Percentiles rank a stretch among this genome's conserved stretches.
Conservation (phyloP, 2,113 vertebrate genomes). For the Calypte anna region DNA sequence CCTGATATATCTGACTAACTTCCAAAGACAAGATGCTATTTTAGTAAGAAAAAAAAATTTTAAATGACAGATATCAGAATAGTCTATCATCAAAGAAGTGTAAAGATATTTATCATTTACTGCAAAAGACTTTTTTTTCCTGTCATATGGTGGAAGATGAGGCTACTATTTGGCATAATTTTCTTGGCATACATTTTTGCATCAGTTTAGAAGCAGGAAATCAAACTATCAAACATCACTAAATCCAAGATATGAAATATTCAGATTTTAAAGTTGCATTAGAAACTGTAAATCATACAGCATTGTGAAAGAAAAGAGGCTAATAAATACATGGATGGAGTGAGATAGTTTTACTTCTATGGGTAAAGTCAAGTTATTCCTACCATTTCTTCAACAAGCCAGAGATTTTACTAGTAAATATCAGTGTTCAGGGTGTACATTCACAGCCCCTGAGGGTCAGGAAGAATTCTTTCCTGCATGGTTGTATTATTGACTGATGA, state of each 20-base stretch:
- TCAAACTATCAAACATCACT: conserved; percentile 35
- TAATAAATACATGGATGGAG: not conserved
- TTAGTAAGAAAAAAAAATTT: not conserved
- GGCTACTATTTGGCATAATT: not conserved
- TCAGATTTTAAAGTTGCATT: conserved; percentile 5
- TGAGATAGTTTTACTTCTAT: not conserved
- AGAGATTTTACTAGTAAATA: not conserved
- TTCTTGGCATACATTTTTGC: conserved; percentile 23
- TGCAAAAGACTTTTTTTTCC: not conserved
- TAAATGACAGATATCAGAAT: not conserved
- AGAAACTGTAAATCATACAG: conserved; percentile 19
- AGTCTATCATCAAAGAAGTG: not conserved
- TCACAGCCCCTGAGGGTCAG: not conserved
- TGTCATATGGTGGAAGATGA: not conserved
- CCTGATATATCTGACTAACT: not conserved
- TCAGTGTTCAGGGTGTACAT: not conserved
- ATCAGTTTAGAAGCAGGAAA: conserved; percentile 33
- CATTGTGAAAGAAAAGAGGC: conserved; percentile 12
- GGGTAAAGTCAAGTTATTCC: not conserved
- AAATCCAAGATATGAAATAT: not conserved
- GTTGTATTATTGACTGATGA: not conserved
- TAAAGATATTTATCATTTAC: conserved; percentile 1
- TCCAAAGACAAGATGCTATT: not conserved
- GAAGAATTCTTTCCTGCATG: not conserved
- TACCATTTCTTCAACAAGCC: not conserved